Evolutionary conservation across 1,140 invertebrate species (phyloP).

Genomic region (Antheraea mylitta): DNA sequence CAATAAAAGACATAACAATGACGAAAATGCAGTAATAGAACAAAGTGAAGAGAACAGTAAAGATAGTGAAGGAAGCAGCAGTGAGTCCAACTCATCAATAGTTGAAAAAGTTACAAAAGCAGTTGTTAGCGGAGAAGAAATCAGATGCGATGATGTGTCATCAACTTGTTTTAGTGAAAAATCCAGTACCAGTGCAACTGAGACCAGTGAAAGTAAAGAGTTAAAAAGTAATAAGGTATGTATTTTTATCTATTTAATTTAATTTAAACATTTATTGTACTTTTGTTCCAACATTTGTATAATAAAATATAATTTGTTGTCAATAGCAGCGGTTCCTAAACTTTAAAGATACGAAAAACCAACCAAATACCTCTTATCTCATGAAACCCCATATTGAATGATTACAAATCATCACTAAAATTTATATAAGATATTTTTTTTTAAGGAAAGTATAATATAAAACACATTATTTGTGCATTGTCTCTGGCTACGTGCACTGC

Average conservation of each 20-base stretch:
- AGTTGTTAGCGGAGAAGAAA: slow-evolving; percentile 37
- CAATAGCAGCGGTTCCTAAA: too few relatives aligned
- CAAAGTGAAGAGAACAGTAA: slow-evolving; percentile 43
- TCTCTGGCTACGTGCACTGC: too few relatives aligned
- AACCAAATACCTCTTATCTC: too few relatives aligned
- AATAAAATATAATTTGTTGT: too few relatives aligned
- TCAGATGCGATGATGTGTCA: slow-evolving; percentile 24
- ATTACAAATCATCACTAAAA: too few relatives aligned
- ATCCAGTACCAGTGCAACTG: slow-evolving; percentile 7
- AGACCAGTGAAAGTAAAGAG: slow-evolving; percentile 45
- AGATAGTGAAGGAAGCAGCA: slow-evolving; percentile 35
- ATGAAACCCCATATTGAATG: too few relatives aligned
- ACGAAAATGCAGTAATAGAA: slow-evolving; percentile 35
- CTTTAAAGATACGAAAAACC: too few relatives aligned
- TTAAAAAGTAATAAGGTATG: slow-evolving; percentile 51
- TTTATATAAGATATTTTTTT: too few relatives aligned
- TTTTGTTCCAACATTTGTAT: background rate
- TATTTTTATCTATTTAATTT: background rate
- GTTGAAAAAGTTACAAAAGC: slow-evolving; percentile 42
- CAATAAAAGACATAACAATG: slow-evolving; percentile 45
- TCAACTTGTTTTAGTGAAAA: slow-evolving; percentile 32
- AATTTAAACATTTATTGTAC: background rate
- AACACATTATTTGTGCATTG: too few relatives aligned
- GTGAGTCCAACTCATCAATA: slow-evolving; percentile 33
- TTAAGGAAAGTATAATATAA: too few relatives aligned